A percentile compares a stretch with the other conserved stretches of the same genome.
Conservation (phyloP, 2,113 vertebrate species). For the Scytalopus superciliaris region DNA sequence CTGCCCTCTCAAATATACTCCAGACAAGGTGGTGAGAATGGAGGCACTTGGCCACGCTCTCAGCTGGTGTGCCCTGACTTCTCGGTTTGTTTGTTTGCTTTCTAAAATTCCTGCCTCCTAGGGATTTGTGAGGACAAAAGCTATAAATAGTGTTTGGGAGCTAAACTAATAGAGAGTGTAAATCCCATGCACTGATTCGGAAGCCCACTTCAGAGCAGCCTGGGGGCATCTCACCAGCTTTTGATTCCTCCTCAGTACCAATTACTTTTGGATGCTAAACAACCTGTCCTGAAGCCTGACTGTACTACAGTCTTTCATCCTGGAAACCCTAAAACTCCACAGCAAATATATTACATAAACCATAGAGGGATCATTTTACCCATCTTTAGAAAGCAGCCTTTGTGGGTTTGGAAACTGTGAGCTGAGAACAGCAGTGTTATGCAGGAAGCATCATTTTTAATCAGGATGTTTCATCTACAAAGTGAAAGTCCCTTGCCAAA, state of each 20-base stretch:
- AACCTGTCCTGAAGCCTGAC: slow-evolving; percentile 5
- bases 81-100: neutral
- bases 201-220: neutral
- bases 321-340: slow-evolving; percentile 31
- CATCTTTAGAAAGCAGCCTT: slow-evolving; percentile 43
- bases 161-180: neutral
- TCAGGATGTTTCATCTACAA: slow-evolving; percentile 44
- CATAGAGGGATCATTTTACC: slow-evolving; percentile 30
- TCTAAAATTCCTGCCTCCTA: neutral
- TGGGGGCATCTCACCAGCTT: neutral
- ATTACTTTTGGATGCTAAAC: slow-evolving; percentile 34
- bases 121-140: neutral
- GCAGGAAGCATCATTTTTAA: slow-evolving; percentile 59
- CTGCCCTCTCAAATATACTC: neutral
- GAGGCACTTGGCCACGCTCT: rapidly evolving
- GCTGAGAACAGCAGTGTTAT: slow-evolving; percentile 30
- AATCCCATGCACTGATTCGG: neutral
- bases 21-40: rapidly evolving
- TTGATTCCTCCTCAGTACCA: slow-evolving; percentile 1
- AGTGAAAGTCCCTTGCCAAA: slow-evolving; percentile 38
- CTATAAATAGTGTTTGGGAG: neutral
- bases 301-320: slow-evolving; percentile 5
- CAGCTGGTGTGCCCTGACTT: neutral
- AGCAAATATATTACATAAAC: slow-evolving; percentile 48
- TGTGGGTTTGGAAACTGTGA: slow-evolving; percentile 44